A percentile compares a stretch with the other conserved stretches of the same genome.
Evolutionary conservation across 2,888 invertebrate species (phyloP).

Genomic region (Polietes domitor): DNA sequence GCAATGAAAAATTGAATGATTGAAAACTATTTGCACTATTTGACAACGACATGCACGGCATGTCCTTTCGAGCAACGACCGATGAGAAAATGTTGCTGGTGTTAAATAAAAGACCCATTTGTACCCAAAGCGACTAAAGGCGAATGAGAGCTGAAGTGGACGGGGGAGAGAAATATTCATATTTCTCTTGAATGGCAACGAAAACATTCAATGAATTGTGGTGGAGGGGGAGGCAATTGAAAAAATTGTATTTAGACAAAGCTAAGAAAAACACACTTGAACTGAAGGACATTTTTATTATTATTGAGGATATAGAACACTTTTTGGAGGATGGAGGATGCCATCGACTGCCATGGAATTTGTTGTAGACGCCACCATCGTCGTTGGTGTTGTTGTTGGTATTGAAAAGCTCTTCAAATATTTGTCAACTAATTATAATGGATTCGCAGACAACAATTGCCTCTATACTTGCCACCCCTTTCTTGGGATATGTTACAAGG

Average conservation of each 20-base stretch:
- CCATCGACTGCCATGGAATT: neutral
- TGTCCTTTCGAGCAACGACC: neutral
- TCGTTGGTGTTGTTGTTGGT: neutral
- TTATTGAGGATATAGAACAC: neutral
- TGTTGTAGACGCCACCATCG: neutral
- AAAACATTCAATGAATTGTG: conserved; percentile 24
- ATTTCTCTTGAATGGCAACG: neutral
- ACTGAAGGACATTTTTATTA: conserved; percentile 42
- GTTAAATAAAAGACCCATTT: neutral
- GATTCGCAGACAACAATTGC: conserved; percentile 30
- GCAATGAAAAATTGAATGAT: neutral
- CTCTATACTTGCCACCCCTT: neutral
- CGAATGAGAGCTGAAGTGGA: neutral
- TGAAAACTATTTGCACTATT: conserved; percentile 29
- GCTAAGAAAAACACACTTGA: conserved; percentile 20
- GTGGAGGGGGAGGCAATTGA: conserved; percentile 35
- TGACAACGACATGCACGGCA: neutral
- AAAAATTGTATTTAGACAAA: conserved; percentile 49
- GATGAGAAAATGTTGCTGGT: neutral
- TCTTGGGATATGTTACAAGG: neutral
- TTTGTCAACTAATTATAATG: conserved; percentile 52
- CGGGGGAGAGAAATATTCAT: conserved; percentile 4
- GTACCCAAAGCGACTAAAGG: neutral
- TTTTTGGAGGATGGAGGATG: neutral
- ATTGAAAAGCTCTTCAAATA: conserved; percentile 43